Conservation (phyloP, 2,797 vertebrate genomes). For the Cuniculus paca region DNA sequence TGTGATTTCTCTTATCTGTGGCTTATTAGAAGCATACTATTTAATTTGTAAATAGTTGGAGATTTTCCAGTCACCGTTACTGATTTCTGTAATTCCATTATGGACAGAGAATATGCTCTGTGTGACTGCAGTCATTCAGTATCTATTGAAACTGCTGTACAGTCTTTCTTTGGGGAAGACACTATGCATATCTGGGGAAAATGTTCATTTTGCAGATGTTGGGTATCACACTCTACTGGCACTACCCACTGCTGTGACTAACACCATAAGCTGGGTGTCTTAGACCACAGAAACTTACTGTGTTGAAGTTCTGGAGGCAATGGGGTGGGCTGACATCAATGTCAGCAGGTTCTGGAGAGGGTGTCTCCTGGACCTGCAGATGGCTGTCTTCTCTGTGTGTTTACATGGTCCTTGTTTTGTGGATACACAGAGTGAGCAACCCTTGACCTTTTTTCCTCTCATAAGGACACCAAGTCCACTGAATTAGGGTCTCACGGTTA, state of each 20-base stretch:
- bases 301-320: background rate
- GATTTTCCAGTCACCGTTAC: background rate
- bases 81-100: background rate
- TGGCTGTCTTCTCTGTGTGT: background rate
- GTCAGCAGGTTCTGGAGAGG: background rate
- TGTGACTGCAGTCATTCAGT: background rate
- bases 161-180: background rate
- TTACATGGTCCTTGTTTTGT: background rate
- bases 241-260: background rate
- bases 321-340: background rate
- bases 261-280: background rate
- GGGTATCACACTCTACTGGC: background rate
- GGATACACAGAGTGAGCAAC: background rate
- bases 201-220: background rate
- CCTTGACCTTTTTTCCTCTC: background rate
- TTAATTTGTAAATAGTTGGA: background rate
- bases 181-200: background rate
- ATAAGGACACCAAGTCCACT: background rate
- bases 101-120: background rate
- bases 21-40: background rate
- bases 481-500: background rate
- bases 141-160: background rate
- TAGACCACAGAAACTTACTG: background rate
- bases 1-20: background rate
- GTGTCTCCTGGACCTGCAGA: background rate